Base-by-base conservation (phyloP, 2,113 vertebrate species). In the Progne subis region DNA sequence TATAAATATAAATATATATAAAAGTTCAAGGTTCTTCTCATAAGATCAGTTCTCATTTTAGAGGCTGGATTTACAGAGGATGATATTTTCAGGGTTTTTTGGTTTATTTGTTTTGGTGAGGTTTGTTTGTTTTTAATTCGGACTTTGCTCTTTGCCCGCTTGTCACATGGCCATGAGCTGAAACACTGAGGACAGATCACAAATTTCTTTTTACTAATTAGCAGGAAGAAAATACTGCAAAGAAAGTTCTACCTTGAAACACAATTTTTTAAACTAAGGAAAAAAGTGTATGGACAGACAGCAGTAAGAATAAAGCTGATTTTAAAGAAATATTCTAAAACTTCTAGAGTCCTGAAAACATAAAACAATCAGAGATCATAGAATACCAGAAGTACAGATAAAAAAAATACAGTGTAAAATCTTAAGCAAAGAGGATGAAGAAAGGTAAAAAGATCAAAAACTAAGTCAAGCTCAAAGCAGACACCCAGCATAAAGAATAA, bases 391-490 rank as follows among this genome's bases (percentile, higher is more conserved):
- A 96, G 91, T 86, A 94, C 92, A 97, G 97, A 97, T 95, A 94
- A 93, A 96, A 97, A 95, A 85, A 37, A 37, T 91, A 57, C 85
- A 95, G 86, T 79, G 94, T 96, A 97, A 98, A 98, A 97, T 80
- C 96, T 95, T 95, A 90, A 86, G 97, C 95, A 98, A 98, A 97
- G 92, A 96, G 92, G 92, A 97, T 1, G 60, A 97, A 97, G 94
- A 97, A 98, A 94, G 82, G 44, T 52, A 98, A 96, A 94, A 94
- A 97, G 98, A 98, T 98, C 97, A 98, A 97, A 98, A 97, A 94
- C 82, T 92, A 93, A 95, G 86, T 82, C 39, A 93, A 85, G 93
- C 96, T 98, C 97, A 97, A 98, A 97, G 95, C 84, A 96, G 97
- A 87, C 72, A 90, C 37, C 79, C 41, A 86, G 85, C 78, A 95